Evolutionary conservation across 2,888 invertebrate species (phyloP).

Genomic region (Lissocephala sabroskyi): DNA sequence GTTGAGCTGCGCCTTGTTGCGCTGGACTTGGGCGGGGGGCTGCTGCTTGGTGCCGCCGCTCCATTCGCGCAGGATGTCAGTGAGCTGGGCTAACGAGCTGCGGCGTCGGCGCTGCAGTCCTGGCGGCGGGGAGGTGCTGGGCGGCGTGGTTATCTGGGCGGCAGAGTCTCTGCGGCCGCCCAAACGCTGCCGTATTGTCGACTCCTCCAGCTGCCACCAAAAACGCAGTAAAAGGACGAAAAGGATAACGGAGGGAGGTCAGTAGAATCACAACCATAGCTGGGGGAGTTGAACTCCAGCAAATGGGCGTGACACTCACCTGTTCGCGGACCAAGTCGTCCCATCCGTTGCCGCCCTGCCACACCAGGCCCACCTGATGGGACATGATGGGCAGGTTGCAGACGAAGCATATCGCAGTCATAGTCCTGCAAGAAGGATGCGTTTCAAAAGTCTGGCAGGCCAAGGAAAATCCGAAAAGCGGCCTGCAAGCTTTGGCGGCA

Average conservation of each 20-base stretch:
- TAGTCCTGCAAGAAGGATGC: conserved; percentile 80
- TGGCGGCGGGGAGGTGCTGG: conserved; percentile 80
- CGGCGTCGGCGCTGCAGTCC: conserved; percentile 82
- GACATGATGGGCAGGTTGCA: conserved; percentile 96
- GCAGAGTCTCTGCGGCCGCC: conserved; percentile 91
- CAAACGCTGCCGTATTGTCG: conserved; percentile 86
- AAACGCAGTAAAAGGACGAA: too few relatives aligned
- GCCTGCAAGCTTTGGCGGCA: conserved; percentile 21
- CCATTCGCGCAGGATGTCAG: conserved; percentile 91
- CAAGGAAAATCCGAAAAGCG: conserved; percentile 11
- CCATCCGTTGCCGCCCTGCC: conserved; percentile 96
- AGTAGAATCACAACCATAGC: background rate
- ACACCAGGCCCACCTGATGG: conserved; percentile 93
- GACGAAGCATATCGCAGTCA: conserved; percentile 96
- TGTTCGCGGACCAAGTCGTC: conserved; percentile 92
- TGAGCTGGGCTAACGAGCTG: conserved; percentile 89
- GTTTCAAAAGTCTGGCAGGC: background rate
- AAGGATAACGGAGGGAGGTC: background rate
- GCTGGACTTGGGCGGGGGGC: conserved; percentile 30
- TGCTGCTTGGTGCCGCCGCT: conserved; percentile 78
- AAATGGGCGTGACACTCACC: too few relatives aligned
- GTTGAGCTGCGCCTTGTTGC: conserved; percentile 78
- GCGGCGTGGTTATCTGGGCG: conserved; percentile 92
- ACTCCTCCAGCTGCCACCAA: conserved; percentile 78
- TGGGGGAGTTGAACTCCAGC: too few relatives aligned